These are phyloP conservation scores for Osmoderma eremita DNA, from an alignment of 2,888 invertebrate genomes.

Conservation along the genomic window DNA sequence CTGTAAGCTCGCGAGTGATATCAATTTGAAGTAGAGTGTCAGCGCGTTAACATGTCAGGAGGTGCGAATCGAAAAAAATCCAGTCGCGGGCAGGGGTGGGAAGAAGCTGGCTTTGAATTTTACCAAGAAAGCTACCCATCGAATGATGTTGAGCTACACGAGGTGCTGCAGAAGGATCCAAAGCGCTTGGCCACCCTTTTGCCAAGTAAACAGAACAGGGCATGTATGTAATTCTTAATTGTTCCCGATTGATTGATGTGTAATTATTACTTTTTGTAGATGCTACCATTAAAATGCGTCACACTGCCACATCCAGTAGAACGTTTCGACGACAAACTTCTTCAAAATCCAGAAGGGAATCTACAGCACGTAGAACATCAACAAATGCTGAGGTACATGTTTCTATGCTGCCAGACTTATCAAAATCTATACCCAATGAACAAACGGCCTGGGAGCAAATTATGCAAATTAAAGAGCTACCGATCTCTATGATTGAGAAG, in stretches of 20 bases:
- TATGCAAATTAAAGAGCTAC: conserved; percentile 86
- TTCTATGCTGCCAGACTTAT: conserved; percentile 84
- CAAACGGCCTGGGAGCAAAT: conserved; percentile 87
- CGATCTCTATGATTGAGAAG: conserved; percentile 84
- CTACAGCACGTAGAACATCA: conserved; percentile 66
- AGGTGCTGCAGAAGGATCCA: conserved; percentile 77
- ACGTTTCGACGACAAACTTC: conserved; percentile 71
- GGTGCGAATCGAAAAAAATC: conserved; percentile 68
- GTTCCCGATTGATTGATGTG: conserved; percentile 11
- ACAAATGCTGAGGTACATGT: conserved; percentile 74
- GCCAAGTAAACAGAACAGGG: conserved; percentile 82
- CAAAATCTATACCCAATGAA: conserved; percentile 84
- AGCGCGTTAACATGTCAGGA: conserved; percentile 66
- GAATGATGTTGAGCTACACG: conserved; percentile 71
- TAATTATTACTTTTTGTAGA: conserved; percentile 63
- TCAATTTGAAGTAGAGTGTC: conserved; percentile 9
- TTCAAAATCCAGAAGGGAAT: conserved; percentile 61
- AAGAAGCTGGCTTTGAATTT: conserved; percentile 86
- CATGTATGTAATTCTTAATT: conserved; percentile 63
- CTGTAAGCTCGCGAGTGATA: background rate
- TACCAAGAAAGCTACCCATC: conserved; percentile 84
- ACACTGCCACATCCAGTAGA: conserved; percentile 67
- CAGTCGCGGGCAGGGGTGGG: conserved; percentile 76
- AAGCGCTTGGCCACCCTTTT: conserved; percentile 79
- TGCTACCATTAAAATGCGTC: conserved; percentile 74